These are phyloP conservation scores for Albula goreensis DNA, from an alignment of 2,113 vertebrate genomes.

Conservation along the genomic window DNA sequence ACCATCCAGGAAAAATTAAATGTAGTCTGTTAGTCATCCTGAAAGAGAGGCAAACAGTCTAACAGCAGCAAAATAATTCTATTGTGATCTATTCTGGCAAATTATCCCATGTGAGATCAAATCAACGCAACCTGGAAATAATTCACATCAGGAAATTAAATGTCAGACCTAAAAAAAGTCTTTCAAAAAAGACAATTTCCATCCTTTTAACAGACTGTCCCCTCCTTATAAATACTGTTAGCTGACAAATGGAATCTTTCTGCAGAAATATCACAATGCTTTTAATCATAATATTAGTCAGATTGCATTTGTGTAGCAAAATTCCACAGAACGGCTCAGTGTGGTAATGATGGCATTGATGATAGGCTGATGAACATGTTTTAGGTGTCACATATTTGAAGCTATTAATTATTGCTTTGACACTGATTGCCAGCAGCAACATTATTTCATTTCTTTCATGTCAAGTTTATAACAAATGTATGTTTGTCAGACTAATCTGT, in stretches of 20 bases:
- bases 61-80: background rate
- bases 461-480: too few species aligned
- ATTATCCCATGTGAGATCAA: background rate
- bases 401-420: too few species aligned
- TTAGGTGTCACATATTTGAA: too few species aligned
- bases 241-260: background rate
- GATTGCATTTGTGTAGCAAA: background rate
- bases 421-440: too few species aligned
- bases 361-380: too few species aligned
- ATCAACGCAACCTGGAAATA: background rate
- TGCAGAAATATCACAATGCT: background rate
- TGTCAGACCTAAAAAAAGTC: background rate
- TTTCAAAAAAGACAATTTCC: background rate
- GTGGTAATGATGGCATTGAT: too few species aligned
- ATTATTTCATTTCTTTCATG: too few species aligned
- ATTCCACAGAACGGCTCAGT: too few species aligned
- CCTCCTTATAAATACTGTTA: background rate
- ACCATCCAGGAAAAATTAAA: background rate
- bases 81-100: background rate
- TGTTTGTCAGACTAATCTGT: too few species aligned
- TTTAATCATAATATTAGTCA: background rate
- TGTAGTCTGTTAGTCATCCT: background rate
- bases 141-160: slow-evolving; percentile 9
- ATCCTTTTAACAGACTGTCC: background rate
- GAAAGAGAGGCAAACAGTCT: background rate